phyloP scores from a whole-genome alignment of 37 sponge, comb jelly and placozoan species.

The Halichondria panicea region DNA sequence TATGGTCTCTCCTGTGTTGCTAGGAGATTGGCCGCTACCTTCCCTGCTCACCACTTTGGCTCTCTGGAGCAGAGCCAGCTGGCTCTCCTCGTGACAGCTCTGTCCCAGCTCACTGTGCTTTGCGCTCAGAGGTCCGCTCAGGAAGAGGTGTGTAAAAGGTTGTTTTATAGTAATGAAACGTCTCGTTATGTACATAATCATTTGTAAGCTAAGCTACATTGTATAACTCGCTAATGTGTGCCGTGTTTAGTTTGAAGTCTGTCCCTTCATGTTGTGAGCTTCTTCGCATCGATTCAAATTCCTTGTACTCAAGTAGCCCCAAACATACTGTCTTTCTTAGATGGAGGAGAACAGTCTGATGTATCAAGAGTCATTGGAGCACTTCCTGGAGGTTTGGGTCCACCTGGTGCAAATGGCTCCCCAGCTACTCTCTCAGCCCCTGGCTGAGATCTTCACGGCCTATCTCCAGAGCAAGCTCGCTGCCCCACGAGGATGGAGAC shows the following conservation, averaged over 20 bases:
- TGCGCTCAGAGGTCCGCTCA: constrained; percentile 12
- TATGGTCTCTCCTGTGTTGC: constrained; percentile 43
- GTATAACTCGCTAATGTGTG: too few relatives aligned
- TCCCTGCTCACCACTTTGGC: constrained; percentile 13
- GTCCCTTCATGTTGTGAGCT: neutral
- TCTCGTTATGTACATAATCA: too few relatives aligned
- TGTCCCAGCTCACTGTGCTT: constrained; percentile 48
- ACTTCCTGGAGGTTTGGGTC: constrained; percentile 57
- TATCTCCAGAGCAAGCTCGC: constrained; percentile 71
- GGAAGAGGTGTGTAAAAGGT: constrained; percentile 9
- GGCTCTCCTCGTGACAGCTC: constrained; percentile 6
- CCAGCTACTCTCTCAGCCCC: constrained; percentile 6
- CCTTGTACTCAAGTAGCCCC: too few relatives aligned
- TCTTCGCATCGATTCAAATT: too few relatives aligned
- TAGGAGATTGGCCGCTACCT: constrained; percentile 22
- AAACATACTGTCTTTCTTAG: constrained; percentile 2
- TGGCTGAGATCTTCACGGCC: constrained; percentile 28
- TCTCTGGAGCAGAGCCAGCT: neutral
- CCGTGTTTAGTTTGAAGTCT: too few relatives aligned
- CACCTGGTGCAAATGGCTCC: neutral
- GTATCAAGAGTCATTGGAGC: constrained; percentile 52
- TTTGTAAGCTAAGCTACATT: too few relatives aligned
- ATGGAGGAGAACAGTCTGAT: constrained; percentile 11
- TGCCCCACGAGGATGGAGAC: constrained; percentile 63
- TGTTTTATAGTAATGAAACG: too few relatives aligned